Percentiles rank a stretch among this genome's conserved stretches.
These are phyloP conservation scores for Drosophila lacertosa DNA, from an alignment of 1,140 invertebrate genomes.

Conservation along the genomic window DNA sequence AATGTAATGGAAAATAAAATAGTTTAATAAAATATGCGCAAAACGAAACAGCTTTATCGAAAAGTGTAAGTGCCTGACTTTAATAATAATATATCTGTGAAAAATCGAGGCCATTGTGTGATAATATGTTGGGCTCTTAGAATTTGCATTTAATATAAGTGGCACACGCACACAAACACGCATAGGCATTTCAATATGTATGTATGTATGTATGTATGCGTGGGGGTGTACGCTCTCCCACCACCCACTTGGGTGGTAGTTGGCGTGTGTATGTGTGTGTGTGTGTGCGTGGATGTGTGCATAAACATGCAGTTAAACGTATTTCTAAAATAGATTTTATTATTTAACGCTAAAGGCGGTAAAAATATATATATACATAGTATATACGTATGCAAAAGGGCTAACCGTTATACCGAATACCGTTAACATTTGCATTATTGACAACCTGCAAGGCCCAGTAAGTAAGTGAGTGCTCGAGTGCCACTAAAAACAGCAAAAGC, in stretches of 20 bases:
- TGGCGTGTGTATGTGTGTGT: not conserved
- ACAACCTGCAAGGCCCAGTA: not conserved
- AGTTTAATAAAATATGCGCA: not conserved
- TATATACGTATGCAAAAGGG: not conserved
- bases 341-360: not conserved
- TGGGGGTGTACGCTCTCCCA: not conserved
- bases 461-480: not conserved
- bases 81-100: not conserved
- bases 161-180: not conserved
- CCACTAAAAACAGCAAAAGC: not conserved
- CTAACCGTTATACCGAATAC: too few species aligned
- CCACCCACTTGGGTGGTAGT: not conserved
- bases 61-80: not conserved
- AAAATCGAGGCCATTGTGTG: not conserved
- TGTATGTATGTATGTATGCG: not conserved
- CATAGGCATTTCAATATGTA: not conserved
- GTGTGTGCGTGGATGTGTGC: not conserved
- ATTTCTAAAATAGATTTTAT: too few species aligned
- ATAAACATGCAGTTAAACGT: too few species aligned
- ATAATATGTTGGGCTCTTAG: not conserved
- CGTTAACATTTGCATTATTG: not conserved
- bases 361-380: not conserved
- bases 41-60: not conserved
- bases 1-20: constrained; percentile 1
- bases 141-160: not conserved